A percentile compares a stretch with the other conserved stretches of the same genome.
Evolutionary conservation across 2,888 invertebrate genomes (phyloP).

Genomic region (Spicauda simplicius): DNA sequence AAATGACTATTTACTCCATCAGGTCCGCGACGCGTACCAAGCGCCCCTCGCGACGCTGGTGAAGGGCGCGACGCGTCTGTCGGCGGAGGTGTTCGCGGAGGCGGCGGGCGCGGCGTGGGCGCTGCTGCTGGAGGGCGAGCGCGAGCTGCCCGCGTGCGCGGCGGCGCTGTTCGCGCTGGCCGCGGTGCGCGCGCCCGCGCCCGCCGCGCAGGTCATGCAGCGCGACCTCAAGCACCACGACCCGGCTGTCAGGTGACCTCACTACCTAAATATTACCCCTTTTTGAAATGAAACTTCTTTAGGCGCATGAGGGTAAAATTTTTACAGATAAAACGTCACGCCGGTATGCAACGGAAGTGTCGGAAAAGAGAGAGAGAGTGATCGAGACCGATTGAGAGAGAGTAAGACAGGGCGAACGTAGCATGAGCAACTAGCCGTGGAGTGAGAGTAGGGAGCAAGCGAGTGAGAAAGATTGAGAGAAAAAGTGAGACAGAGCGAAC

Average conservation of each 20-base stretch:
- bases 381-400: too few relatives aligned
- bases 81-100: conserved; percentile 94
- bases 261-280: too few relatives aligned
- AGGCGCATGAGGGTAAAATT: too few relatives aligned
- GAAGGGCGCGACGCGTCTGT: conserved; percentile 95
- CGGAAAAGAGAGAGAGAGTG: too few relatives aligned
- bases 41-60: conserved; percentile 93
- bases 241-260: conserved; percentile 88
- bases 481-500: too few relatives aligned
- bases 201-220: conserved; percentile 95
- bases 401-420: too few relatives aligned
- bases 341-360: too few relatives aligned
- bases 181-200: conserved; percentile 95
- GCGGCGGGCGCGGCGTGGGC: conserved; percentile 98
- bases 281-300: too few relatives aligned
- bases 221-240: conserved; percentile 94
- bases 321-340: too few relatives aligned
- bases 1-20: not conserved
- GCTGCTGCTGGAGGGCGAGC: conserved; percentile 95
- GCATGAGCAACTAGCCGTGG: too few relatives aligned
- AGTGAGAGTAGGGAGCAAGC: too few relatives aligned
- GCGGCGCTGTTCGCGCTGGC: conserved; percentile 96
- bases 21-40: conserved; percentile 96
- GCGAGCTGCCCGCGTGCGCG: conserved; percentile 92
- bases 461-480: too few relatives aligned